A percentile compares a stretch with the other conserved stretches of the same genome.
Evolutionary conservation across 2,113 vertebrate genomes (phyloP).

Genomic region (Menura novaehollandiae): DNA sequence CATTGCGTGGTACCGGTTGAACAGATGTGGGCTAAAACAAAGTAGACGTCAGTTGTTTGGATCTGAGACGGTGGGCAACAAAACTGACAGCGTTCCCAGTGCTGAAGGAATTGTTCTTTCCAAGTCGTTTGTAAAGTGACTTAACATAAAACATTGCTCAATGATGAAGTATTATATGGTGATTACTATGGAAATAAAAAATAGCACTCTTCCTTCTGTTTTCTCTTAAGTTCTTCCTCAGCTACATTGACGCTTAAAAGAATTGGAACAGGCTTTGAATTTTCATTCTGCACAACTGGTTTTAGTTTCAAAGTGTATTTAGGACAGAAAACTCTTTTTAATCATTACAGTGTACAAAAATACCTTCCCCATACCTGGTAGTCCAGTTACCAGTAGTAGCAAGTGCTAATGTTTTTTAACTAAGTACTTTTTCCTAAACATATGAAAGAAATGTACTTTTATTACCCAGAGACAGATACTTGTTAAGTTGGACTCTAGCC

Average conservation of each 20-base stretch:
- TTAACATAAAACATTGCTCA: not conserved
- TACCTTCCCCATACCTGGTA: not conserved
- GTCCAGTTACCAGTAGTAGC: not conserved
- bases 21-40: not conserved
- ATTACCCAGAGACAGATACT: not conserved
- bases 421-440: not conserved
- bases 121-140: not conserved
- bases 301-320: not conserved
- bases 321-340: not conserved
- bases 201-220: not conserved
- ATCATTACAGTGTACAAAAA: not conserved
- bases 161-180: not conserved
- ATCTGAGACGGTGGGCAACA: not conserved
- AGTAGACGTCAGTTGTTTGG: not conserved
- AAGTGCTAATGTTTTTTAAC: not conserved
- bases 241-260: not conserved
- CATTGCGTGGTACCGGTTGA: fast-evolving
- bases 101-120: not conserved
- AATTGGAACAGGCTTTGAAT: not conserved
- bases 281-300: not conserved
- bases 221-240: not conserved
- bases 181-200: not conserved
- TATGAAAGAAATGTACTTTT: not conserved
- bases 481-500: not conserved
- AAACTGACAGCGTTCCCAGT: not conserved